Percentiles rank a stretch among this genome's conserved stretches.
phyloP scores from a whole-genome alignment of 2,888 invertebrate species.

The Zele albiditarsus region DNA sequence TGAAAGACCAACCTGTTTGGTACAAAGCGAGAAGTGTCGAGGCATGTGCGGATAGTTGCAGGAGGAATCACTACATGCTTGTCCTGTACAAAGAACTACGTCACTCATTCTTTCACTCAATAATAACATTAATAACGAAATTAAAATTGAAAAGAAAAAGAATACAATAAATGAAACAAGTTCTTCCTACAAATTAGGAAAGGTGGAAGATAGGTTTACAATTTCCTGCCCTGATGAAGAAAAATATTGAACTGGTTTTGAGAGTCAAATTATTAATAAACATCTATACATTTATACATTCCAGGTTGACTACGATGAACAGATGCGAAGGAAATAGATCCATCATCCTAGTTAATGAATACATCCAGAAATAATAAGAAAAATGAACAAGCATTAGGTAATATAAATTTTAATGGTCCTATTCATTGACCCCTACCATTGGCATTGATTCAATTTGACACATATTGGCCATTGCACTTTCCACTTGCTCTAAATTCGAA shows the following conservation, averaged over 20 bases:
- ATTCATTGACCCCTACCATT: not conserved
- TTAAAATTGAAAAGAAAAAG: slow-evolving; percentile 11
- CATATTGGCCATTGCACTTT: not conserved
- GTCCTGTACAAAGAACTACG: slow-evolving; percentile 72
- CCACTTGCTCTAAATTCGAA: no score
- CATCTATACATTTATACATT: not conserved
- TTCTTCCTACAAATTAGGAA: slow-evolving; percentile 5
- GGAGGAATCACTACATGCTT: slow-evolving; percentile 70
- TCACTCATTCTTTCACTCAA: slow-evolving; percentile 72
- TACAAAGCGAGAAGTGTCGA: slow-evolving; percentile 71
- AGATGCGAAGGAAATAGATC: not conserved
- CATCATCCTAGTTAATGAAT: not conserved
- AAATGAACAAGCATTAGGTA: not conserved
- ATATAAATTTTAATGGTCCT: not conserved
- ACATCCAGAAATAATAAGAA: not conserved
- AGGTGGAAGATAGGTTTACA: not conserved
- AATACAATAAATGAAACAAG: slow-evolving; percentile 5
- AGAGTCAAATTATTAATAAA: not conserved
- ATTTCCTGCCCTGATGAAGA: not conserved
- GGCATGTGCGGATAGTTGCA: slow-evolving; percentile 69
- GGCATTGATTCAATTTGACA: not conserved
- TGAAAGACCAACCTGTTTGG: slow-evolving; percentile 69
- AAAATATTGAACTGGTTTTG: not conserved
- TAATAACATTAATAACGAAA: slow-evolving; percentile 56
- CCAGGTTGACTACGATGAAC: not conserved